Base-by-base conservation (phyloP, 2,113 vertebrate genomes). In the Canis aureus region DNA sequence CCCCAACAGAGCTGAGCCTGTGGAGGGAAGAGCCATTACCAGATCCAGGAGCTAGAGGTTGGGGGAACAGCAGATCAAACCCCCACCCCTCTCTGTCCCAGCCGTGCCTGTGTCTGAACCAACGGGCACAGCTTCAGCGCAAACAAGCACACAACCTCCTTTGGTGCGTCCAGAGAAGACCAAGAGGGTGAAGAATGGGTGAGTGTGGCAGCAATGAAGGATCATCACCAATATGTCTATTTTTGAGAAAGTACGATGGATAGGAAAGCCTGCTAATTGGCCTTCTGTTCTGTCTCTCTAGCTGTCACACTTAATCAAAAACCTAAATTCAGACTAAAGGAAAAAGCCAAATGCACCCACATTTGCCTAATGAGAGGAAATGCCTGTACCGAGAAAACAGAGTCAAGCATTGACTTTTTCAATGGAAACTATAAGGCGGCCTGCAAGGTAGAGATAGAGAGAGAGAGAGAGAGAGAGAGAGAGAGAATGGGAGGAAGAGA, bases 101-200 rank as follows among this genome's bases (percentile, higher is more conserved):
- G 19, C 81, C 22, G 13, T 11, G 19, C 16, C 73, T 4, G 3
- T 27, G n/a, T 20, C 66, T 60, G 15, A 35, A 32, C 27, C 51
- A 35, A 35, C 0, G 0, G 43, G 19, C 4, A 8, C 23, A 19
- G 20, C 0, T 1, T 71, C 6, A 3, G 32, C 49, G 12, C 15
- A 29, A 55, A 55, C 64, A 69, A 5, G 19, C 6, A 25, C 8
- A 20, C 5, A 29, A 20, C 29, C 25, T 16, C 22, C 0, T 5
- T 13, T n/a, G 11, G 8, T 22, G 16, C 11, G 0, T 0, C 25
- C 20, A 12, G 15, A 82, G 78, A 62, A 27, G 20, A 32, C 23
- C 49, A 2, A n/a, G 69, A 76, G 38, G 23, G 29, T 38, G n/a
- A 20, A 22, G 64, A 16, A 32, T 2, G 66, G 43, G 29, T 10